phyloP scores from a whole-genome alignment of 2,888 invertebrate species.

The Scaptodrosophila latifasciaeformis region DNA sequence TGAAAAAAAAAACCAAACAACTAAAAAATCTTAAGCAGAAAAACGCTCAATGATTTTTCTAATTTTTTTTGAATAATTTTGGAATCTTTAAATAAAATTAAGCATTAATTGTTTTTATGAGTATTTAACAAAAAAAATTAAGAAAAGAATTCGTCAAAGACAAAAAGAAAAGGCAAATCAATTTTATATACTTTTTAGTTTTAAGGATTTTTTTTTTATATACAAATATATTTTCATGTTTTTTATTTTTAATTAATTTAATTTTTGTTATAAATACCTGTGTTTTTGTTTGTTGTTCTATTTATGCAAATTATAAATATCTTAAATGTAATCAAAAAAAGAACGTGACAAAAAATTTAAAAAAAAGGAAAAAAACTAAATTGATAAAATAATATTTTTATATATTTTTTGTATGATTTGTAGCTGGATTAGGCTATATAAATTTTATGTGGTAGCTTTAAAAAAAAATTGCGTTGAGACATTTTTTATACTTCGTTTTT shows the following conservation, averaged over 20 bases:
- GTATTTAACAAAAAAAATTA: conserved; percentile 36
- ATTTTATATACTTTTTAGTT: too few relatives aligned
- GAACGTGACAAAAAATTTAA: too few relatives aligned
- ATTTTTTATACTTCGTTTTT: conserved; percentile 64
- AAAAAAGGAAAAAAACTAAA: background rate
- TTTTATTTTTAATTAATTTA: conserved; percentile 22
- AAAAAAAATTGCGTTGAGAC: conserved; percentile 58
- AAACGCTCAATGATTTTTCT: conserved; percentile 51
- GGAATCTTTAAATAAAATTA: conserved; percentile 47
- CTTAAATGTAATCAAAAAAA: too few relatives aligned
- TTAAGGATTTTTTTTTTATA: too few relatives aligned
- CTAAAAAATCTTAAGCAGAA: conserved; percentile 17
- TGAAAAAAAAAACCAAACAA: conserved; percentile 35
- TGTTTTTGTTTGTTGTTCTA: background rate
- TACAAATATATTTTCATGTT: background rate
- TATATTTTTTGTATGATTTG: conserved; percentile 65
- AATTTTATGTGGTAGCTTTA: conserved; percentile 60
- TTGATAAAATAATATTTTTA: conserved; percentile 19
- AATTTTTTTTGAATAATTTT: too few relatives aligned
- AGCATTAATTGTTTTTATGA: conserved; percentile 43
- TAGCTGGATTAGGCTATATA: conserved; percentile 50
- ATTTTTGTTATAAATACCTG: conserved; percentile 1
- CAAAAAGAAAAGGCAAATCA: conserved; percentile 6
- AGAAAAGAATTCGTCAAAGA: too few relatives aligned
- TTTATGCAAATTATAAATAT: background rate